Percentiles rank a stretch among this genome's conserved stretches.
phyloP scores from a whole-genome alignment of 2,797 vertebrate species.

The Melanotaenia parkinsoni region DNA sequence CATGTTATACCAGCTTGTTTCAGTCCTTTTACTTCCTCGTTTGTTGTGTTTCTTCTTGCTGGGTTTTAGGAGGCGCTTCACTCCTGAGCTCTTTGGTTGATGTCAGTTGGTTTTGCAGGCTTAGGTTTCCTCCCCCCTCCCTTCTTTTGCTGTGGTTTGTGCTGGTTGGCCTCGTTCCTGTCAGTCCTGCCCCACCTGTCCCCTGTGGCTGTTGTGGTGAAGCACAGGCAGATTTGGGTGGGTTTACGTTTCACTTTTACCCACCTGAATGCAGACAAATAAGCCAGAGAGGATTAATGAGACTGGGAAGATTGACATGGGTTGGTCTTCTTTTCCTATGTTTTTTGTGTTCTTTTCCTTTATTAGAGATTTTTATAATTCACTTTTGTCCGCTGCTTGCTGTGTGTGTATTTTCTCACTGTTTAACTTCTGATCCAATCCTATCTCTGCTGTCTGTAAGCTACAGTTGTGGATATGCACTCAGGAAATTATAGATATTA shows the following conservation, averaged over 20 bases:
- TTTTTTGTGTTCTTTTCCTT: background rate
- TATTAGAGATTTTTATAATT: background rate
- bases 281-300: slow-evolving; percentile 39
- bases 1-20: background rate
- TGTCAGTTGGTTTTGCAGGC: slow-evolving; percentile 38
- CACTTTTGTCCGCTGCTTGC: background rate
- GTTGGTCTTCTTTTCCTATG: background rate
- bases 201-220: slow-evolving; percentile 61
- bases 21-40: background rate
- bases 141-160: slow-evolving; percentile 42
- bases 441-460: slow-evolving; percentile 1
- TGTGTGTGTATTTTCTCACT: background rate
- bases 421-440: background rate
- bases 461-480: slow-evolving; percentile 10
- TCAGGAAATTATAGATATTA: slow-evolving; percentile 8
- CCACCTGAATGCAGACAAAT: slow-evolving; percentile 40
- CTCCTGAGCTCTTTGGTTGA: slow-evolving; percentile 32
- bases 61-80: slow-evolving; percentile 9
- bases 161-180: slow-evolving; percentile 38
- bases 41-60: background rate
- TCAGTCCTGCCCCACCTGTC: slow-evolving; percentile 42
- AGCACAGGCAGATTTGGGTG: slow-evolving; percentile 57
- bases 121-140: slow-evolving; percentile 33
- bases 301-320: slow-evolving; percentile 27
- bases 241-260: slow-evolving; percentile 60